Base-by-base conservation (phyloP, 2,888 invertebrate genomes). In the Dryococelus australis region DNA sequence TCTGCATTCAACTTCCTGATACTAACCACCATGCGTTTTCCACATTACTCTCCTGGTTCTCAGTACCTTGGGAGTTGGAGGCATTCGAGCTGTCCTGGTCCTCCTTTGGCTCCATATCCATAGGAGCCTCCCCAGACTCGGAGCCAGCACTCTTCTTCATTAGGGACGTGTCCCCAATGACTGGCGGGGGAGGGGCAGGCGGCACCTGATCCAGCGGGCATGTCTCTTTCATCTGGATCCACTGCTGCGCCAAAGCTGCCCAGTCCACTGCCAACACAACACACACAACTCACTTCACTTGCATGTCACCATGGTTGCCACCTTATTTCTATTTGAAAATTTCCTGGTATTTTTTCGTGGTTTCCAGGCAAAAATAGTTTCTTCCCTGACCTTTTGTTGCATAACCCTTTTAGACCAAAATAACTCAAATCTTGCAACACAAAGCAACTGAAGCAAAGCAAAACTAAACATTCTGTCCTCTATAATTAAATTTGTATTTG, bases 181-280 rank as follows among this genome's bases (percentile, higher is more conserved):
- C 90, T 0, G 95, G 94, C 0, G 95, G 94, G 6, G 95, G 95
- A 16, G 95, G 94, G 79, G 95, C 94, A 28, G 94, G 94, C 12
- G 94, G 94, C 81, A 94, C 93, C 78, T 95, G 94, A 78, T 94
- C 94, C 78, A 93, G 93, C 83, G 93, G 93, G 92, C 28, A 93
- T 13, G 96, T 95, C 91, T 97, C 97, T 91, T 98, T 97, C 98
- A 98, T 98, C 92, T 97, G 97, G 90, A 99, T 99, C 99, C 99
- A 99, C 94, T 99, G 98, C 92, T 99, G 98, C 43, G 99, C 99
- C 91, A 99, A 93, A 51, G 97, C 96, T 20, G 98, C 99, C 99
- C 99, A 99, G 92, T 99, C 99, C 88, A 99, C 98, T 95, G 90
- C 3, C 92, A 91, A 65, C 65, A 65, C 65, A 65, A 16, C 24